phyloP scores from a whole-genome alignment of 1,140 invertebrate species.

The Daktulosphaira vitifoliae region DNA sequence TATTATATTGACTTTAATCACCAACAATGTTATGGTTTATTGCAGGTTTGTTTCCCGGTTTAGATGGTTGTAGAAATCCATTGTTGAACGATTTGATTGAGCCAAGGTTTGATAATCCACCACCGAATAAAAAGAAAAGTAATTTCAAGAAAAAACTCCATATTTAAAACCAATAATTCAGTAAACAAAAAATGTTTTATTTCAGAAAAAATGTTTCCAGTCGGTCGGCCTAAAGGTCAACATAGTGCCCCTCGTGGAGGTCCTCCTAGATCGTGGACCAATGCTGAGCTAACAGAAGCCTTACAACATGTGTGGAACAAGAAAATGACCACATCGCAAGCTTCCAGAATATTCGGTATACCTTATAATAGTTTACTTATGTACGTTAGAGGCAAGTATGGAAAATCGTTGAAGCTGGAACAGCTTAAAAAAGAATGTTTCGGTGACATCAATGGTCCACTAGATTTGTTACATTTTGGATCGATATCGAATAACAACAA shows the following conservation, averaged over 20 bases:
- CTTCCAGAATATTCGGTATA: constrained; percentile 78
- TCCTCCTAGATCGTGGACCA: constrained; percentile 80
- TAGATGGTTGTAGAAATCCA: constrained; percentile 60
- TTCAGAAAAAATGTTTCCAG: constrained; percentile 38
- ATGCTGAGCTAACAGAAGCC: constrained; percentile 77
- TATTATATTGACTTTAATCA: too few species aligned
- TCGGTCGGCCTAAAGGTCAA: constrained; percentile 70
- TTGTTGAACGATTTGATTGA: constrained; percentile 59
- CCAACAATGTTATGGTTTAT: too few species aligned
- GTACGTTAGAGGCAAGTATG: constrained; percentile 87
- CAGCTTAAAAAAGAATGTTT: constrained; percentile 78
- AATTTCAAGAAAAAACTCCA: constrained; percentile 14
- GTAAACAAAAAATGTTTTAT: too few species aligned
- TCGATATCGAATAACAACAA: constrained; percentile 55
- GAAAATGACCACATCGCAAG: constrained; percentile 88
- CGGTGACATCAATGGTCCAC: constrained; percentile 51
- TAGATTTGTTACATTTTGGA: constrained; percentile 60
- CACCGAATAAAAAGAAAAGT: constrained; percentile 43
- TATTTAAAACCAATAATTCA: too few species aligned
- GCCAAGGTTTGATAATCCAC: constrained; percentile 45
- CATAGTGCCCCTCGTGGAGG: constrained; percentile 79
- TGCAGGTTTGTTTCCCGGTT: constrained; percentile 55
- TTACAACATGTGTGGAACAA: constrained; percentile 86
- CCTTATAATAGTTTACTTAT: constrained; percentile 83
- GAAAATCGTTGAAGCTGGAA: constrained; percentile 78